Evolutionary conservation across 2,113 vertebrate genomes (phyloP), one percentile per base, ranked within the genome.

Genomic region (Ptilonorhynchus violaceus): DNA sequence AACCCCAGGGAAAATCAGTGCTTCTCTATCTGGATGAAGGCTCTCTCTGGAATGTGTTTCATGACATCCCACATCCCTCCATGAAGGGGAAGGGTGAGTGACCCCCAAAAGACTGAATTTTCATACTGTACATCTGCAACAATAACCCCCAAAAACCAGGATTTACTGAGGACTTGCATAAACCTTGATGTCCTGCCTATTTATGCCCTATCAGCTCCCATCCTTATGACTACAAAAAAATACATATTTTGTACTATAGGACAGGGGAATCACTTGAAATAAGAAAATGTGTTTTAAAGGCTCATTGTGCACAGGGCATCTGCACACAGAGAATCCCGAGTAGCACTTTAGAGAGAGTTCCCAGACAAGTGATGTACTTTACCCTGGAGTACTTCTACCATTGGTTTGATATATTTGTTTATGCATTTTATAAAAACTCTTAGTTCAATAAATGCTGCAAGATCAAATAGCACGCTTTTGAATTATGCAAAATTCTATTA

Each of bases 401-500:
- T 2, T 50, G 35, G 69, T 59, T 87, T 89, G 87, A 88, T 82
- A 42, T 77, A 92, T 89, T 91, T 94, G 92, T 89, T 92, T 90
- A 91, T 27, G n/a, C 77, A 66, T 85, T 88, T 97, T 74, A 92
- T 84, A 80, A 96, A 84, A 90, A 55, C 70, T 74, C 60, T 69
- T 92, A 78, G 53, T 86, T 96, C 89, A 93, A 86, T 92, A 87
- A 95, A 94, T 83, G 76, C 92, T 79, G 89, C 76, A 69, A 73
- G 60, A 96, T 93, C 94, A 96, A 95, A 97, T 82, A 97, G 78
- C 68, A 55, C 17, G 44, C 89, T 95, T 92, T 21, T 97, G 92
- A 97, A 98, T 98, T 97, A 97, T 97, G 96, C 92, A 97, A 87
- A 89, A 72, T 84, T 92, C 80, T 95, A 94, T 95, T 94, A 94